Evolutionary conservation across 2,888 invertebrate species (phyloP).

Genomic region (Acrobeloides nanus): DNA sequence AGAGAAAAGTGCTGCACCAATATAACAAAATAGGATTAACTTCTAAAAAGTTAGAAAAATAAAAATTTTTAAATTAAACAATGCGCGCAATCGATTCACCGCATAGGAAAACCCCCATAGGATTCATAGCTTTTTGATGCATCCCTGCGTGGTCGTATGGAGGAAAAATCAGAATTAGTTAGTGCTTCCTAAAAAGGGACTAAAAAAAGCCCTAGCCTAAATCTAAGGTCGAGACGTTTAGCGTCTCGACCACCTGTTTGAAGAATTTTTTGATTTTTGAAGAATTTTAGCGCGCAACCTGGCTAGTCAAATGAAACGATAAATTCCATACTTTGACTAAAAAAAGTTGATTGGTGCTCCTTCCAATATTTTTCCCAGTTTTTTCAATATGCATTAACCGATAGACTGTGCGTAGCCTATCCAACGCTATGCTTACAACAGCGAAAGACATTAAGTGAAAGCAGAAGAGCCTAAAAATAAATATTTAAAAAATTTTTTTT

Average conservation of each 20-base stretch:
- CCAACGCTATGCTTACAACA: constrained; percentile 27
- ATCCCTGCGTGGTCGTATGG: too few relatives aligned
- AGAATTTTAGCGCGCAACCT: too few relatives aligned
- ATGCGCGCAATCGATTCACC: too few relatives aligned
- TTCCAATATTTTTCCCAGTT: constrained; percentile 11
- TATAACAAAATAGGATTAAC: constrained; percentile 20
- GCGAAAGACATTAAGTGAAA: constrained; percentile 32
- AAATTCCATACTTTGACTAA: constrained; percentile 25
- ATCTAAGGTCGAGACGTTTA: too few relatives aligned
- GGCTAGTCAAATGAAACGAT: too few relatives aligned
- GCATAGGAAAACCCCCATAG: too few relatives aligned
- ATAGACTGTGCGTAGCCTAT: constrained; percentile 29
- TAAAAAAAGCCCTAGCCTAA: too few relatives aligned
- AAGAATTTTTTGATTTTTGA: too few relatives aligned
- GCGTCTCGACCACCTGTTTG: too few relatives aligned
- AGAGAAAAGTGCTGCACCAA: constrained; percentile 28
- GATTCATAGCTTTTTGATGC: too few relatives aligned
- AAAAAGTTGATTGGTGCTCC: constrained; percentile 11
- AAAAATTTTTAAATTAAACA: background rate
- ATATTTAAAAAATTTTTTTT: background rate
- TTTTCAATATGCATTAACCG: constrained; percentile 29
- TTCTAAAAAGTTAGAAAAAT: constrained; percentile 12
- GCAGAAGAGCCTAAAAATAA: constrained; percentile 24
- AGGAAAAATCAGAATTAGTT: too few relatives aligned
- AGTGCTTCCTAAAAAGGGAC: too few relatives aligned